A percentile compares a stretch with the other conserved stretches of the same genome.
Evolutionary conservation across 2,113 vertebrate genomes (phyloP).

Genomic region (Tretioscincus oriximinensis): DNA sequence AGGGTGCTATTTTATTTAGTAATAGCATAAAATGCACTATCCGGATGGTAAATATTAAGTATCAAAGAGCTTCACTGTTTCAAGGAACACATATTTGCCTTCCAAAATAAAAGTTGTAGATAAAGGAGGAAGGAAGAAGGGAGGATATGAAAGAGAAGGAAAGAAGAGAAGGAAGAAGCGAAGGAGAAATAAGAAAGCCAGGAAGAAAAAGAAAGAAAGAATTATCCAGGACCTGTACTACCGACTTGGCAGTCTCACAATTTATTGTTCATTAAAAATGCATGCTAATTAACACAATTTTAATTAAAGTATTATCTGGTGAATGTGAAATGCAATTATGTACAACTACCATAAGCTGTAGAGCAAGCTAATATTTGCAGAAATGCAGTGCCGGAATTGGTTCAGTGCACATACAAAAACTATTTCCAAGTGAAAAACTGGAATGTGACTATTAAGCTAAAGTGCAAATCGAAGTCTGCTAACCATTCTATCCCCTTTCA

Average conservation of each 20-base stretch:
- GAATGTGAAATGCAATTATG: slow-evolving; percentile 73
- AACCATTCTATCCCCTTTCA: neutral
- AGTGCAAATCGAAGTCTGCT: neutral
- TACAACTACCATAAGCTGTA: slow-evolving; percentile 63
- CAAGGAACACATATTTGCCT: no score
- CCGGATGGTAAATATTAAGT: no score
- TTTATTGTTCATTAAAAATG: slow-evolving; percentile 74
- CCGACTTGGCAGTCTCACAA: slow-evolving; percentile 64
- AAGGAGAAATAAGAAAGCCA: neutral
- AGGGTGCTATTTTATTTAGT: no score
- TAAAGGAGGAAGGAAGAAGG: no score
- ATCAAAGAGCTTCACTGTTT: no score
- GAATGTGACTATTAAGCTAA: slow-evolving; percentile 50
- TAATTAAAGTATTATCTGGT: slow-evolving; percentile 78
- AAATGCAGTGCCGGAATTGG: slow-evolving; percentile 55
- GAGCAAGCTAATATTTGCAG: slow-evolving; percentile 66
- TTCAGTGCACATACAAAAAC: slow-evolving; percentile 55
- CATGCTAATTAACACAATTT: slow-evolving; percentile 74
- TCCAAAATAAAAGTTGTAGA: no score
- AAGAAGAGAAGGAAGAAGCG: neutral
- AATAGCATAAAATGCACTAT: no score
- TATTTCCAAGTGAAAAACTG: slow-evolving; percentile 66
- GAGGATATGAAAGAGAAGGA: neutral
- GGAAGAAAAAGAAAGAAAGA: neutral
- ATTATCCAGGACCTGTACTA: slow-evolving; percentile 56